These are phyloP conservation scores for Nyctereutes procyonoides DNA, from an alignment of 2,113 vertebrate genomes.

Conservation along the genomic window DNA sequence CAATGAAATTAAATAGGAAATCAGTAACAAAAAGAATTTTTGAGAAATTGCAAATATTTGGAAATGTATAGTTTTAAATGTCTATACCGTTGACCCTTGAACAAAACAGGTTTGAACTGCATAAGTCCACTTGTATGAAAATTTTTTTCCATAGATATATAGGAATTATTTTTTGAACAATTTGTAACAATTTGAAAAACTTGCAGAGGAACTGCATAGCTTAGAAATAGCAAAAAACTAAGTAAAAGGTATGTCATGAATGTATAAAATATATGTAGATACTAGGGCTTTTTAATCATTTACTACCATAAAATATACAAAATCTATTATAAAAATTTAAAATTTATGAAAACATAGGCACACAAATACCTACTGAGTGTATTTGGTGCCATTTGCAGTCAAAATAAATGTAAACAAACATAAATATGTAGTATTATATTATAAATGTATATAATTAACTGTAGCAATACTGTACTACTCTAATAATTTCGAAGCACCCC, in stretches of 20 bases:
- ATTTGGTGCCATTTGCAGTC: background rate
- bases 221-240: background rate
- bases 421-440: background rate
- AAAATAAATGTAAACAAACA: background rate
- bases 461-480: background rate
- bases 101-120: background rate
- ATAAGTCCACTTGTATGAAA: background rate
- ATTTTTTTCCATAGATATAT: background rate
- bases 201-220: background rate
- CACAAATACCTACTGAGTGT: background rate
- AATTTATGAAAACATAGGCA: background rate
- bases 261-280: background rate
- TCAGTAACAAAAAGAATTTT: background rate
- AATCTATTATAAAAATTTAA: background rate
- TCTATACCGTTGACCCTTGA: background rate
- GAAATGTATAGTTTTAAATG: background rate
- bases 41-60: slow-evolving; percentile 23
- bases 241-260: background rate
- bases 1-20: background rate
- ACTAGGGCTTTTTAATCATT: background rate
- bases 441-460: background rate
- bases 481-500: background rate
- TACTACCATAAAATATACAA: background rate
- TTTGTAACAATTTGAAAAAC: background rate
- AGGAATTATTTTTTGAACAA: background rate